Conservation (phyloP, 2,888 invertebrate species). For the Syritta pipiens region DNA sequence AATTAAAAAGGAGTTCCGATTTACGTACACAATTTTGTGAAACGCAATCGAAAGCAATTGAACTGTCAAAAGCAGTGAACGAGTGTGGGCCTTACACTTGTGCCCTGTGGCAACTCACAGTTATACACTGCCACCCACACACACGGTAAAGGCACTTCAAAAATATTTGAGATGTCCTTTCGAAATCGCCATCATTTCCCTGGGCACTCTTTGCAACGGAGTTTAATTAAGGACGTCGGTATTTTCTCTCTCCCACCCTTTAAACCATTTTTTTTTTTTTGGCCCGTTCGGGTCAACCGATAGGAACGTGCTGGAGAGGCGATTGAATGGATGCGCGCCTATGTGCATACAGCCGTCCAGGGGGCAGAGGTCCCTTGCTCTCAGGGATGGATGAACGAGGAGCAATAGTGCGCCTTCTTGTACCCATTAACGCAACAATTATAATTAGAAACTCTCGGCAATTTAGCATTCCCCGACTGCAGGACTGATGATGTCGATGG, state of each 20-base stretch:
- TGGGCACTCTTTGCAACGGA: conserved; percentile 53
- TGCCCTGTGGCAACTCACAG: conserved; percentile 36
- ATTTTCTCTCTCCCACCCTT: conserved; percentile 4
- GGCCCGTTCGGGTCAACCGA: not conserved
- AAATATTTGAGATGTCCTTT: conserved; percentile 60
- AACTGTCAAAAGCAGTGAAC: conserved; percentile 63
- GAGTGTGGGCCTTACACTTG: conserved; percentile 45
- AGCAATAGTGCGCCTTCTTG: conserved; percentile 33
- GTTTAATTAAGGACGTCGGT: conserved; percentile 61
- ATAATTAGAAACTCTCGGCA: conserved; percentile 60
- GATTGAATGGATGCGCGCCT: conserved; percentile 18
- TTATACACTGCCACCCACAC: not conserved
- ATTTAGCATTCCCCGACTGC: not conserved
- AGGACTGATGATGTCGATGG: too few relatives aligned
- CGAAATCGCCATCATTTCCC: conserved; percentile 49
- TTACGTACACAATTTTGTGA: conserved; percentile 26
- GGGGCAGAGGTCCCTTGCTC: conserved; percentile 34
- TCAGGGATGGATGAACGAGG: not conserved
- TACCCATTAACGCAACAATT: conserved; percentile 61
- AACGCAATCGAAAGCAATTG: conserved; percentile 62
- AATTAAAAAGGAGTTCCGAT: conserved; percentile 57
- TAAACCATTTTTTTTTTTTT: not conserved
- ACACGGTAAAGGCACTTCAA: conserved; percentile 24
- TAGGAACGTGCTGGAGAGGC: conserved; percentile 57
- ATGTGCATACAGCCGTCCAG: not conserved